Evolutionary conservation across 2,888 invertebrate species (phyloP), one percentile per base, ranked within the genome.

Genomic region (Petrolisthes manimaculis): DNA sequence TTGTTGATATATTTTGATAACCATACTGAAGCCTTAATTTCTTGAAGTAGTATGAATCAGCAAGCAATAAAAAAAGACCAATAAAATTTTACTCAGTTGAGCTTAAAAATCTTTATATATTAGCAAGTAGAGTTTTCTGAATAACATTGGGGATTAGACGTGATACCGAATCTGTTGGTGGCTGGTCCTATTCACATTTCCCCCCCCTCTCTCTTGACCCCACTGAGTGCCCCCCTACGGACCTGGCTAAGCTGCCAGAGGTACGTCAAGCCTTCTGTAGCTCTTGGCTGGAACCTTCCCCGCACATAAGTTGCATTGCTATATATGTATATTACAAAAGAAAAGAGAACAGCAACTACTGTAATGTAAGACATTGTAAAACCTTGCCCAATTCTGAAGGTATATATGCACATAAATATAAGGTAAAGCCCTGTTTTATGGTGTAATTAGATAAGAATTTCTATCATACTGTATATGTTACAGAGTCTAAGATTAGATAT

Each of bases 211-310:
- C 80, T 88, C 81, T 88, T 84, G 88, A 84, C 80, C 84, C 88
- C 88, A 88, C 88, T 88, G 88, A 88, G 84, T 88, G 88, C 88
- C 84, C 88, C 80, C 81, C 88, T 71, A 88, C 61, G 88, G 88
- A 88, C 80, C 88, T 88, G 88, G 84, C 88, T 71, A 69, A 80
- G 74, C 75, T 84, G 84, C 88, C 88, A 88, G 88, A 88, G 88
- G 88, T 88, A 88, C 75, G 88, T 88, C 83, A 78, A 61, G 71
- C 37, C 56, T 82, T 56, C 81, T 77, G 61, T 53, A 74, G 74
- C 37, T 86, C 86, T 75, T 69, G 56, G 86, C 86, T 86, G 82
- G 82, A 79, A 86, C 74, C 86, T 87, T 87, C 83, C 77, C 71
- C 82, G 24, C 86, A 83, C 86, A 83, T 71, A n/a, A 71, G 71